These are phyloP conservation scores for Agelas oroides DNA, from an alignment of 37 sponge, comb jelly and placozoan species.

Conservation along the genomic window DNA sequence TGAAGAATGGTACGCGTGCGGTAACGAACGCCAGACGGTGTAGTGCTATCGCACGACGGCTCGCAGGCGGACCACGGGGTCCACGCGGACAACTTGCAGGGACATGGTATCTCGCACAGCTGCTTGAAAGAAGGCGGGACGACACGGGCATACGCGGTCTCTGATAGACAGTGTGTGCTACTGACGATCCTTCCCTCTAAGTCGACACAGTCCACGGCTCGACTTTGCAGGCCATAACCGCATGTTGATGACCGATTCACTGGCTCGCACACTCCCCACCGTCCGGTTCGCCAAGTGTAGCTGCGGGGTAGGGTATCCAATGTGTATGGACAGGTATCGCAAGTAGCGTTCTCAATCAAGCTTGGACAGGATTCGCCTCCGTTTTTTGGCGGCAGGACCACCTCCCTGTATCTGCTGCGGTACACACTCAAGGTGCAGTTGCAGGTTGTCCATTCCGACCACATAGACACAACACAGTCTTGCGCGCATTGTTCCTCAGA, in stretches of 20 bases:
- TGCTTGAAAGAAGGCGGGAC: not conserved
- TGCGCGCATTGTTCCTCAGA: constrained; percentile 5
- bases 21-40: not conserved
- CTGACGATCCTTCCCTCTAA: not conserved
- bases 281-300: constrained; percentile 19
- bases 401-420: constrained; percentile 5
- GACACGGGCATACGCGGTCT: constrained; percentile 20
- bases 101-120: constrained; percentile 39
- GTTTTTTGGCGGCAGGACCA: constrained; percentile 23
- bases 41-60: not conserved
- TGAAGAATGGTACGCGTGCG: constrained; percentile 19
- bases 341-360: constrained; percentile 7
- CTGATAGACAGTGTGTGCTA: constrained; percentile 2
- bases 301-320: constrained; percentile 4
- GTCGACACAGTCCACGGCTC: constrained; percentile 36
- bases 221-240: constrained; percentile 4
- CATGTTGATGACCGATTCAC: not conserved
- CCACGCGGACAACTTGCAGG: constrained; percentile 34
- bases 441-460: constrained; percentile 48
- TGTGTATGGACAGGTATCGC: not conserved
- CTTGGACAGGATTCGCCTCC: constrained; percentile 22
- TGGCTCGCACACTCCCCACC: constrained; percentile 14
- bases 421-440: not conserved
- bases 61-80: not conserved
- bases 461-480: constrained; percentile 43